Conservation (phyloP, 1,140 invertebrate genomes). For the Brachystomella parvula region DNA sequence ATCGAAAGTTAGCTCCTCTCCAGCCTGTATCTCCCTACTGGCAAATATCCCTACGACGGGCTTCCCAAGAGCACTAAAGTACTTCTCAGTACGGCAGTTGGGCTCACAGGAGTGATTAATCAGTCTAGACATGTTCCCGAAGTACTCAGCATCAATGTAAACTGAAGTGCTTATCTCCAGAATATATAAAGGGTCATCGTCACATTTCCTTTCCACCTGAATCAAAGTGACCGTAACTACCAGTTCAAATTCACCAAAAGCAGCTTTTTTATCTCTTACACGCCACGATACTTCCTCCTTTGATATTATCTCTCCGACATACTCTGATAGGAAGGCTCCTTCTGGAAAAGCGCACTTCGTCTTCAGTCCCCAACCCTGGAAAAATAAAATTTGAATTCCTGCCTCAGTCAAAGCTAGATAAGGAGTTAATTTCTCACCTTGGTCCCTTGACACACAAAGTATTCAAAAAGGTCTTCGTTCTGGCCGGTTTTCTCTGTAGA, state of each 20-base stretch:
- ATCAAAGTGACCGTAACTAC: not conserved
- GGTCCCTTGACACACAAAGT: not conserved
- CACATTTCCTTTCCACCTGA: conserved; percentile 1
- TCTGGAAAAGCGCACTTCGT: not conserved
- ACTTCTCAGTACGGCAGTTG: conserved; percentile 25
- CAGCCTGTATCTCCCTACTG: conserved; percentile 9
- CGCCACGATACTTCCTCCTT: conserved; percentile 20
- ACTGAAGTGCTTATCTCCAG: conserved; percentile 20
- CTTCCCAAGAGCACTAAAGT: conserved; percentile 11
- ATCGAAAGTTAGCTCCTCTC: conserved; percentile 31
- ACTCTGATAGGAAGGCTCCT: conserved; percentile 30
- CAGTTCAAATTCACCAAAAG: not conserved
- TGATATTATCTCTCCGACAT: conserved; percentile 29
- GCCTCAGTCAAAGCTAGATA: too few relatives aligned
- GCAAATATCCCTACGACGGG: conserved; percentile 29
- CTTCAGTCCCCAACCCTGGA: conserved; percentile 29
- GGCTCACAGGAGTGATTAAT: conserved; percentile 35
- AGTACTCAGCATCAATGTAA: conserved; percentile 34
- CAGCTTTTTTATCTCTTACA: not conserved
- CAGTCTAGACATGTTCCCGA: conserved; percentile 26
- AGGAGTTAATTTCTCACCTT: too few relatives aligned
- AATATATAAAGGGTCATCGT: conserved; percentile 30
- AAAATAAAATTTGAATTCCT: too few relatives aligned
- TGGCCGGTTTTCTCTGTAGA: not conserved
- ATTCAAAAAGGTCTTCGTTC: not conserved